These are phyloP conservation scores for Notiomystis cincta DNA, from an alignment of 2,113 vertebrate genomes.

Conservation along the genomic window DNA sequence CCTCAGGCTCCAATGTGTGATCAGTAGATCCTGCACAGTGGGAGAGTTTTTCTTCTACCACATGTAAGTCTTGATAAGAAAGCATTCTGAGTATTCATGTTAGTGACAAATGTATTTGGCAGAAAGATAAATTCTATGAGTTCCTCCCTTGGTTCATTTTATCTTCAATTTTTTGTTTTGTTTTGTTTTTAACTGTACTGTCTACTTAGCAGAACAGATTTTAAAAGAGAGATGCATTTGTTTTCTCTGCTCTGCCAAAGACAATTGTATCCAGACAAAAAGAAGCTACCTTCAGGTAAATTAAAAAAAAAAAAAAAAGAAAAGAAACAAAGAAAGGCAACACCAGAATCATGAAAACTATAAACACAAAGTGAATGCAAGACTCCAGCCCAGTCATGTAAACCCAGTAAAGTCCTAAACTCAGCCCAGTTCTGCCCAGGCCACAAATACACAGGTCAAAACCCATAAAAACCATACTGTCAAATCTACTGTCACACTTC, in stretches of 20 bases:
- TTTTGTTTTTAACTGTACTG: not conserved
- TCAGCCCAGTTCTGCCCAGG: not conserved
- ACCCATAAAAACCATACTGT: not conserved
- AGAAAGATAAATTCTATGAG: not conserved
- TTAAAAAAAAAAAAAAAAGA: not conserved
- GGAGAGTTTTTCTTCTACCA: not conserved
- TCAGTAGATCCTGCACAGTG: not conserved
- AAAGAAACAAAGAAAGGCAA: not conserved
- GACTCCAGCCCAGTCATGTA: rapidly evolving
- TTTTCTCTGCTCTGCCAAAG: not conserved
- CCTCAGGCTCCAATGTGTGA: not conserved
- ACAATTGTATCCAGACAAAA: not conserved
- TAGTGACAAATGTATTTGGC: not conserved
- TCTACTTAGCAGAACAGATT: not conserved
- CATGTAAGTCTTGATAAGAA: not conserved
- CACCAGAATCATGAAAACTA: not conserved
- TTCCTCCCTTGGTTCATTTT: not conserved
- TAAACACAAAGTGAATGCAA: rapidly evolving
- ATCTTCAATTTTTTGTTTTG: not conserved
- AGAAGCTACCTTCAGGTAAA: not conserved
- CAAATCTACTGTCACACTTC: not conserved
- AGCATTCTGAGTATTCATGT: not conserved
- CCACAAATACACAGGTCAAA: not conserved
- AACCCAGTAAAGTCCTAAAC: not conserved
- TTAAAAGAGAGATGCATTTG: not conserved